Evolutionary conservation across 2,797 vertebrate genomes (phyloP), one percentile per base, ranked within the genome.

Genomic region (Florisuga fusca): DNA sequence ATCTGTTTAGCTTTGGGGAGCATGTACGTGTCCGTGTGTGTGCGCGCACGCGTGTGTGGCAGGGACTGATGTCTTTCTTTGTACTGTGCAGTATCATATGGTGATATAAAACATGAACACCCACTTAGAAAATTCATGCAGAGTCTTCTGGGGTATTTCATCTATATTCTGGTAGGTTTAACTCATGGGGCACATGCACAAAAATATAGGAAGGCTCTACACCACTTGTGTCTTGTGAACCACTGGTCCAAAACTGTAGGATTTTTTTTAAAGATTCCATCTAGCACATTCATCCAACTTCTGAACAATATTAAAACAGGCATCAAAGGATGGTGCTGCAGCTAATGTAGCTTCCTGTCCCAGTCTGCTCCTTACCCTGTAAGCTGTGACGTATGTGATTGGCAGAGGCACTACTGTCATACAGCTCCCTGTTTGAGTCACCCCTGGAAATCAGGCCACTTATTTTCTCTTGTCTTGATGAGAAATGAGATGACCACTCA

Each of bases 331-430:
- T 18, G 55, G 15, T 86, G 36, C 46, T 81, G 21, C 74, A 51
- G 34, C 5, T 43, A 11, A 12, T 67, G 38, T 78, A 62, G 50
- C 51, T 78, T 58, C 51, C 64, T 63, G 41, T 17, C 68, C 58
- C 88, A 23, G 25, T 7, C n/a, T 75, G 41, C 61, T 78, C 4
- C 21, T 67, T 55, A 20, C 51, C 31, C 63, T 18, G 15, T 88
- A 79, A 75, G 4, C n/a, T 2, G 0, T 0, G 0, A n/a, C 2
- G n/a, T 46, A 16, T 2, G 0, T 57, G 45, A 33, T 1, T 61
- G 34, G 41, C n/a, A 85, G 55, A n/a, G 87, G 7, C 27, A 33
- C 6, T 48, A 18, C n/a, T 5, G 0, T 21, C 48, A 54, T n/a
- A 5, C 25, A 54, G 2, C 18, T 55, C 23, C 21, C 6, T 0